Percentiles rank a stretch among this genome's conserved stretches.
phyloP scores from a whole-genome alignment of 2,113 vertebrate species.

The Tachycineta bicolor region DNA sequence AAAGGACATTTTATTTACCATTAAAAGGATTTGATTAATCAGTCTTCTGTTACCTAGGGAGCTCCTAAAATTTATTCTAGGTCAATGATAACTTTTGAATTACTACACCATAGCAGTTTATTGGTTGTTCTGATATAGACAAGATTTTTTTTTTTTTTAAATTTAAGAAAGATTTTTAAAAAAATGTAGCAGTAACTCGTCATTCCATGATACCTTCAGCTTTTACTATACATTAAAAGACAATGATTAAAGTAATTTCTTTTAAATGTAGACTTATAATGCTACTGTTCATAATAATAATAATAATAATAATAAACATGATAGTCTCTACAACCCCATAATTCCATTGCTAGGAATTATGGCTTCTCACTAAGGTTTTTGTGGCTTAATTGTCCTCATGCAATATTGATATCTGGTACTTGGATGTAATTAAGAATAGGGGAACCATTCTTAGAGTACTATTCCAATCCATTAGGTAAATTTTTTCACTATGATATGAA shows the following conservation, averaged over 20 bases:
- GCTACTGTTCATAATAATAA: neutral
- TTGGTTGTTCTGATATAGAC: neutral
- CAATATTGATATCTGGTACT: constrained; percentile 44
- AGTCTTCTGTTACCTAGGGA: neutral
- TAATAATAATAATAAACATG: neutral
- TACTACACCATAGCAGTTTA: neutral
- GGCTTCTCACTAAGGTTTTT: neutral
- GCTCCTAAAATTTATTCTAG: neutral
- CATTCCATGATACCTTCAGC: neutral
- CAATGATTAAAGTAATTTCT: neutral
- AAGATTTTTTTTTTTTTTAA: neutral
- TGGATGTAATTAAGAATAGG: constrained; percentile 50
- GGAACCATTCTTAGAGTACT: constrained; percentile 18
- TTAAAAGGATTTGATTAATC: neutral
- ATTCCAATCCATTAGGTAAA: constrained; percentile 52
- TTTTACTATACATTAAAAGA: neutral
- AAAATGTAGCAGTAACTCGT: neutral
- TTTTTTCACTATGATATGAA: constrained; percentile 55
- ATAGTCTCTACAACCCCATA: neutral
- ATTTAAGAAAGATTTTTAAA: neutral
- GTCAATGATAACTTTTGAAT: neutral
- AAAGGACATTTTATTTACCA: neutral
- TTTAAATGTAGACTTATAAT: neutral
- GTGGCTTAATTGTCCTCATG: constrained; percentile 37
- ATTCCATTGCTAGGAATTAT: neutral